phyloP scores from a whole-genome alignment of 2,113 vertebrate genomes.

The Toxotes chatareus region DNA sequence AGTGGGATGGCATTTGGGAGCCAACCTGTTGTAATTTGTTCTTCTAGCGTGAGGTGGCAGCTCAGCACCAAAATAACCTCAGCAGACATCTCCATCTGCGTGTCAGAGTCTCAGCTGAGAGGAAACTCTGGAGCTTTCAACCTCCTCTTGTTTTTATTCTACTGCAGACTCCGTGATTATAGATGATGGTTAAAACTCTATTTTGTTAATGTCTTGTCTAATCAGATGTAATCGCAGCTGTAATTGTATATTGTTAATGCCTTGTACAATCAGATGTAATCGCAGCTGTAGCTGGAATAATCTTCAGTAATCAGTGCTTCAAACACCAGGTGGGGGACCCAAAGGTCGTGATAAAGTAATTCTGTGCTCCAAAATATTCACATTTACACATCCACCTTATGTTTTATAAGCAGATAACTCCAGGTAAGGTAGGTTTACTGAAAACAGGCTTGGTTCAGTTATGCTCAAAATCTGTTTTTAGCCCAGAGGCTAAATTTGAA shows the following conservation, averaged over 20 bases:
- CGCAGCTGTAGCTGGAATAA: not conserved
- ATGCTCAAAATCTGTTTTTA: not conserved
- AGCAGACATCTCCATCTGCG: conserved; percentile 3
- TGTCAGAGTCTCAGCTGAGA: not conserved
- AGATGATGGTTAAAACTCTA: not conserved
- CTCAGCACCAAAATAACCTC: conserved; percentile 44
- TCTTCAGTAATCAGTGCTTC: conserved; percentile 8
- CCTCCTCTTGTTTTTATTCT: conserved; percentile 2
- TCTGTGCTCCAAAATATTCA: conserved; percentile 18
- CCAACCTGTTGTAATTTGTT: conserved; percentile 49
- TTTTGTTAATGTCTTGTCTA: conserved; percentile 20
- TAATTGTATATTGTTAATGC: conserved; percentile 5
- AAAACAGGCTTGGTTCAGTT: conserved; percentile 1
- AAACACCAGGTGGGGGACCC: not conserved
- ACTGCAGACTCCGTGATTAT: not conserved
- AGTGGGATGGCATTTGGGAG: not conserved
- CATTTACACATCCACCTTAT: not conserved
- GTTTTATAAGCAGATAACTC: not conserved
- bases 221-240: conserved; percentile 1
- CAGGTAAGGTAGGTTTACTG: too few relatives aligned
- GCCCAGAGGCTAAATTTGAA: conserved; percentile 9
- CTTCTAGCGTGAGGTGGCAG: conserved; percentile 64
- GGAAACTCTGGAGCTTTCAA: not conserved
- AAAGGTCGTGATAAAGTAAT: conserved; percentile 5
- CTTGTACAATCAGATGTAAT: conserved; percentile 36